Evolutionary conservation across 2,113 vertebrate genomes (phyloP).

Genomic region (Climacteris rufus): DNA sequence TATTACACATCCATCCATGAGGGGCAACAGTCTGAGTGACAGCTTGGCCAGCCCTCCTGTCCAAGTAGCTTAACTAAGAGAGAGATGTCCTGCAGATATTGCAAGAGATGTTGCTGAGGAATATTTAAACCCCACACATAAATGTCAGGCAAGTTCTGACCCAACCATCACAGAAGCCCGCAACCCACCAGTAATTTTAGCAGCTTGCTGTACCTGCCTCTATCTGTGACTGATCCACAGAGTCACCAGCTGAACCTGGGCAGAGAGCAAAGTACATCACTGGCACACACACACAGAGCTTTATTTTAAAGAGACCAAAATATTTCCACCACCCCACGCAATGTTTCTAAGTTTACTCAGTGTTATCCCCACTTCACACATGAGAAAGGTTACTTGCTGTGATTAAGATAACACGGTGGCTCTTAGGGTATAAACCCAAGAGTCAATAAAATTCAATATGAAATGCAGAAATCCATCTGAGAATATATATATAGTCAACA

Average conservation of each 20-base stretch:
- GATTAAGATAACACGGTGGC: background rate
- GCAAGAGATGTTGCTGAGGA: background rate
- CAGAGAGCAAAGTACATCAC: background rate
- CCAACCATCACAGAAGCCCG: background rate
- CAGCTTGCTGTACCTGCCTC: background rate
- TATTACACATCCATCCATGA: background rate
- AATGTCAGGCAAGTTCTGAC: background rate
- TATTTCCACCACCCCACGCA: background rate
- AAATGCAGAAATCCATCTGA: background rate
- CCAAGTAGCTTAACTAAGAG: background rate
- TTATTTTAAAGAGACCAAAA: background rate
- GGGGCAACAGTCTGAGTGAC: background rate
- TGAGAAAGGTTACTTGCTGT: background rate
- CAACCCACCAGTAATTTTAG: background rate
- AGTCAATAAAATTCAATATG: background rate
- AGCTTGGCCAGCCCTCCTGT: background rate
- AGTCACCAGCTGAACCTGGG: background rate
- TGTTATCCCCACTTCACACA: background rate
- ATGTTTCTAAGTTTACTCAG: constrained; percentile 13
- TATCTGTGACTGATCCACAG: background rate
- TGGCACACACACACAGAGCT: background rate
- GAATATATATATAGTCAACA: background rate
- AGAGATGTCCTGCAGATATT: background rate
- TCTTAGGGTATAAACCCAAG: background rate
- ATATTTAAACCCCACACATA: background rate